A percentile compares a stretch with the other conserved stretches of the same genome.
Evolutionary conservation across 2,113 vertebrate species (phyloP).

Genomic region (Seriola dumerili): DNA sequence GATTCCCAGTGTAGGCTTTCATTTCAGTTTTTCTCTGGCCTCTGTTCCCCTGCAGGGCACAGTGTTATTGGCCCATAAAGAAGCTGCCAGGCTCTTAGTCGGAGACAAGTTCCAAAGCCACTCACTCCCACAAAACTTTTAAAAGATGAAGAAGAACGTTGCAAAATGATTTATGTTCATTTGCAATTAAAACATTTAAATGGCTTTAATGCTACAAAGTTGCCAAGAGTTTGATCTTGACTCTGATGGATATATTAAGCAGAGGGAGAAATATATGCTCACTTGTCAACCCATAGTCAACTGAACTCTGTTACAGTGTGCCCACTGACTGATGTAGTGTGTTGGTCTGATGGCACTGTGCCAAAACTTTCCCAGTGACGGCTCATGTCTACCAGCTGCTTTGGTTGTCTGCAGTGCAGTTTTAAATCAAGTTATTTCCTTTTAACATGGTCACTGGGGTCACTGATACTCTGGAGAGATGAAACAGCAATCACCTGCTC

Average conservation of each 20-base stretch:
- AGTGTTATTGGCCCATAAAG: constrained; percentile 70
- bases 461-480: constrained; percentile 19
- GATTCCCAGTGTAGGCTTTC: constrained; percentile 35
- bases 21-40: constrained; percentile 43
- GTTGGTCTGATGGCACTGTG: constrained; percentile 1
- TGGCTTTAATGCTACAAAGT: not conserved
- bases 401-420: not conserved
- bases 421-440: constrained; percentile 50
- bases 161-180: constrained; percentile 11
- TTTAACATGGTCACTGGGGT: constrained; percentile 12
- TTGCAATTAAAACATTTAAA: constrained; percentile 22
- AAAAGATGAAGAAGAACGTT: not conserved
- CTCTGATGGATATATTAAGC: not conserved
- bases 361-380: constrained; percentile 33
- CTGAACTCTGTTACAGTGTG: constrained; percentile 14
- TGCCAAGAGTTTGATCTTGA: constrained; percentile 9
- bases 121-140: constrained; percentile 29
- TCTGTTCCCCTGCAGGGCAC: constrained; percentile 64
- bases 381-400: constrained; percentile 53
- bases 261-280: constrained; percentile 13
- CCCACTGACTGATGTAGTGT: not conserved
- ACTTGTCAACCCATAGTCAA: not conserved
- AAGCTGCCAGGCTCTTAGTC: constrained; percentile 42
- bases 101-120: constrained; percentile 43
- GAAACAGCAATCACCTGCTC: constrained; percentile 22